A percentile compares a stretch with the other conserved stretches of the same genome.
phyloP scores from a whole-genome alignment of 2,113 vertebrate species.

The Todiramphus chloris region DNA sequence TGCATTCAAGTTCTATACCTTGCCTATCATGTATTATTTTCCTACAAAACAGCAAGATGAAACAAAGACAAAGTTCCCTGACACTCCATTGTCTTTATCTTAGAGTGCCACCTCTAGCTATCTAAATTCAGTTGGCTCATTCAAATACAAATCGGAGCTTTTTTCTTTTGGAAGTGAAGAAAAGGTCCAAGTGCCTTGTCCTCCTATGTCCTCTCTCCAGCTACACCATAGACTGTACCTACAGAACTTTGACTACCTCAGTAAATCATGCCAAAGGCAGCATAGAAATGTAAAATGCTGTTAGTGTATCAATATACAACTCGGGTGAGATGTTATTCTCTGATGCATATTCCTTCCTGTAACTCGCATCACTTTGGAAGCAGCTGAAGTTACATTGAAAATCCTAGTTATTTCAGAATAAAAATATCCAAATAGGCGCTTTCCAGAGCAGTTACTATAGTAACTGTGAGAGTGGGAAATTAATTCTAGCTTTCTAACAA shows the following conservation, averaged over 20 bases:
- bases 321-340: neutral
- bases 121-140: neutral
- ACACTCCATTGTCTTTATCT: neutral
- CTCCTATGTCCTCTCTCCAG: neutral
- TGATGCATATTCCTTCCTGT: neutral
- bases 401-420: constrained; percentile 25
- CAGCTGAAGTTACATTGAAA: neutral
- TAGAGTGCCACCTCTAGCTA: neutral
- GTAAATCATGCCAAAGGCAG: neutral
- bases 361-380: neutral
- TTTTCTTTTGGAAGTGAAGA: neutral
- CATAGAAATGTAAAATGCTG: neutral
- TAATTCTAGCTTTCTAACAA: constrained; percentile 51
- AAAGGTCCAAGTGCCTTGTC: neutral
- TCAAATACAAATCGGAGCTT: neutral
- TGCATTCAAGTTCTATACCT: neutral
- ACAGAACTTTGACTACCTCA: neutral
- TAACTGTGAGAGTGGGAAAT: constrained; percentile 47
- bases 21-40: accelerated
- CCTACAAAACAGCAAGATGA: neutral
- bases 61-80: neutral
- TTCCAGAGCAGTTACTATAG: constrained; percentile 55
- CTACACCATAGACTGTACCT: neutral
- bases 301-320: neutral
- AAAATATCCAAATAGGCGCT: constrained; percentile 35